These are phyloP conservation scores for Cecidostiba fungosa DNA, from an alignment of 2,888 invertebrate species.

Conservation along the genomic window DNA sequence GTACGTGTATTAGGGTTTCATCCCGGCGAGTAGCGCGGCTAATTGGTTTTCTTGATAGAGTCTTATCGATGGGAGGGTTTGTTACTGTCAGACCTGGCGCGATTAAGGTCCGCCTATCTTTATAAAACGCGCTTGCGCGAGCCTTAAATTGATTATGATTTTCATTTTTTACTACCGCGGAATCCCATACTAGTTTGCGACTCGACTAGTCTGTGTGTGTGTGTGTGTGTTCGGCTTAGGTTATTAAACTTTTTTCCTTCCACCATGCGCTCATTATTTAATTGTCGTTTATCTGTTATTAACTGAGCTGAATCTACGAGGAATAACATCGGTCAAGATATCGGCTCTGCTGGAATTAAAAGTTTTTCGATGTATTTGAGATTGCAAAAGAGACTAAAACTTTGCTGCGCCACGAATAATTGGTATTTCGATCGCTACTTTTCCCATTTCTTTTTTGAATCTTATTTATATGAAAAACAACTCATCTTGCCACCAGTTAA, in stretches of 20 bases:
- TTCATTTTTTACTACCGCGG: not conserved
- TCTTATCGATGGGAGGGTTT: slow-evolving; percentile 47
- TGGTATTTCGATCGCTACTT: not conserved
- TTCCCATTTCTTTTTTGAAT: not conserved
- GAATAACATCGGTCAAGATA: too few species aligned
- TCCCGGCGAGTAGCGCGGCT: not conserved
- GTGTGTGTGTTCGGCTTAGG: not conserved
- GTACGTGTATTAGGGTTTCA: not conserved
- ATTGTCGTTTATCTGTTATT: not conserved
- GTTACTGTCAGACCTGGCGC: slow-evolving; percentile 27
- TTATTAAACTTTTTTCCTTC: not conserved
- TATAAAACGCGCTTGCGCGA: not conserved
- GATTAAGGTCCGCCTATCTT: slow-evolving; percentile 12
- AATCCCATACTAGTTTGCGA: not conserved
- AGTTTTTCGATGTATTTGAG: too few species aligned
- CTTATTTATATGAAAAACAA: not conserved
- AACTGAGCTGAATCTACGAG: too few species aligned
- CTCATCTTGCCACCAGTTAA: not conserved
- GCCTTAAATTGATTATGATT: slow-evolving; percentile 20
- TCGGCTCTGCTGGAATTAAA: too few species aligned
- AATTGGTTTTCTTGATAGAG: slow-evolving; percentile 43
- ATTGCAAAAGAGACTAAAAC: too few species aligned
- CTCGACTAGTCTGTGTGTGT: not conserved
- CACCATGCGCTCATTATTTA: not conserved
- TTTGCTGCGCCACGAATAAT: not conserved